phyloP scores from a whole-genome alignment of 2,113 vertebrate species.

The Halichoeres trimaculatus region DNA sequence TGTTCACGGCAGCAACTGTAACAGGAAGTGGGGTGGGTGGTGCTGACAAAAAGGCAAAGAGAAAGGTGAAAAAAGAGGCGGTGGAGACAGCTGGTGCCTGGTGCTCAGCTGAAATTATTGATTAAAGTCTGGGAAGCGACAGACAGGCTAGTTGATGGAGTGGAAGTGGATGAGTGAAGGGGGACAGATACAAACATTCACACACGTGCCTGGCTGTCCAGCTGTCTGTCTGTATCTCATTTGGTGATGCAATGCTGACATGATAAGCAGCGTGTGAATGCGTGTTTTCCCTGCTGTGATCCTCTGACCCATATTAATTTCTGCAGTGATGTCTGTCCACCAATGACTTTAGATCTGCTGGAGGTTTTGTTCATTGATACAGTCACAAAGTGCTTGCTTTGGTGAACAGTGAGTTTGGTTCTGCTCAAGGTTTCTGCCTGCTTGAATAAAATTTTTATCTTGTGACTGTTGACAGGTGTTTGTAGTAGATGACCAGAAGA shows the following conservation, averaged over 20 bases:
- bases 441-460: too few species aligned
- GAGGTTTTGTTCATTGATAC: background rate
- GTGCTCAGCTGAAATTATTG: slow-evolving; percentile 52
- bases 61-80: slow-evolving; percentile 32
- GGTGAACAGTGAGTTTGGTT: too few species aligned
- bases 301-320: too few species aligned
- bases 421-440: too few species aligned
- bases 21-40: slow-evolving; percentile 63
- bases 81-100: slow-evolving; percentile 39
- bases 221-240: background rate
- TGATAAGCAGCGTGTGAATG: background rate
- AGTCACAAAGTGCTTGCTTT: too few species aligned
- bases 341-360: background rate
- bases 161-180: slow-evolving; percentile 28
- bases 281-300: background rate
- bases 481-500: too few species aligned
- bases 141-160: slow-evolving; percentile 3
- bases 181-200: slow-evolving; percentile 10
- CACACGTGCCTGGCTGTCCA: background rate
- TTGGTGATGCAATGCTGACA: background rate
- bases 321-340: background rate
- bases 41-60: slow-evolving; percentile 22
- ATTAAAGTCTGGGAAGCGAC: slow-evolving; percentile 21
- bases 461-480: too few species aligned
- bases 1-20: slow-evolving; percentile 54